Evolutionary conservation across 2,113 vertebrate genomes (phyloP).

Genomic region (Daphoenositta chrysoptera): DNA sequence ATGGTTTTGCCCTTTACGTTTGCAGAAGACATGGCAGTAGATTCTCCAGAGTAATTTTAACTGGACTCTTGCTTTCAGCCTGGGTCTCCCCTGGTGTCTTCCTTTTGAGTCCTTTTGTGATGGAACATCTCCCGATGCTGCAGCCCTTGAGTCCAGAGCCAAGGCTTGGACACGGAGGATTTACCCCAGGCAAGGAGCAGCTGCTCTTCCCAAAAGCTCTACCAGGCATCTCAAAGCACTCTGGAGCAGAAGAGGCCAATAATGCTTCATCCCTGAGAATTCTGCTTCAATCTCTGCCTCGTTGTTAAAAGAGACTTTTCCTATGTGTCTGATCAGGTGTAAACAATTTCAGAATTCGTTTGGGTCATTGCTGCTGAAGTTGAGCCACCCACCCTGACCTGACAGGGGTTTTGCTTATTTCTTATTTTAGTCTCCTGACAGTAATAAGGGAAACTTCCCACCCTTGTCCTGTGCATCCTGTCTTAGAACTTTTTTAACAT

Average conservation of each 20-base stretch:
- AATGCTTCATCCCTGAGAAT: not conserved
- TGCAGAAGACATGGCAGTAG: not conserved
- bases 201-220: not conserved
- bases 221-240: not conserved
- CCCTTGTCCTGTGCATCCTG: not conserved
- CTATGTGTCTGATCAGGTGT: not conserved
- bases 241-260: not conserved
- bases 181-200: not conserved
- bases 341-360: not conserved
- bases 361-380: not conserved
- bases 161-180: not conserved
- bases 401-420: not conserved
- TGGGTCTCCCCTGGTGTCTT: not conserved
- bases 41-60: not conserved
- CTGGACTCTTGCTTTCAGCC: not conserved
- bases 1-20: not conserved
- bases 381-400: not conserved
- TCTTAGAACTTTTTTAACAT: slow-evolving; percentile 17
- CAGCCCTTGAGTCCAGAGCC: not conserved
- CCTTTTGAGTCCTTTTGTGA: not conserved
- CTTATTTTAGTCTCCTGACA: not conserved
- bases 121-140: not conserved
- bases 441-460: slow-evolving; percentile 19
- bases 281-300: not conserved
- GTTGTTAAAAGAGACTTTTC: not conserved